A percentile compares a stretch with the other conserved stretches of the same genome.
phyloP scores from a whole-genome alignment of 64 coral and sea anemone genomes.

The Hydrozoanthus tunicans region DNA sequence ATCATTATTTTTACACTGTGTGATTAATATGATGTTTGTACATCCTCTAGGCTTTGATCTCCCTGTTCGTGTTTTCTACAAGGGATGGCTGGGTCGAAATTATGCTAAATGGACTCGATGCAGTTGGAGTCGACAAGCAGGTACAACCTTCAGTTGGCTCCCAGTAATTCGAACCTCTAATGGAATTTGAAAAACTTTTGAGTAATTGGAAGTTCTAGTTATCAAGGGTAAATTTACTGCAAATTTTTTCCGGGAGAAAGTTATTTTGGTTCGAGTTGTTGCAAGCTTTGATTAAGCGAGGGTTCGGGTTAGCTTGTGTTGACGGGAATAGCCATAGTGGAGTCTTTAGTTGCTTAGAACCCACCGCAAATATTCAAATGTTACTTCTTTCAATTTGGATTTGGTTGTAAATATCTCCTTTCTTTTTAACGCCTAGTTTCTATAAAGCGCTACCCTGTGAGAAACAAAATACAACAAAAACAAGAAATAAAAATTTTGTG shows the following conservation, averaged over 20 bases:
- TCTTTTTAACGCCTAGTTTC: neutral
- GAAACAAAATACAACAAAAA: no score
- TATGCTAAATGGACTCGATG: constrained; percentile 96
- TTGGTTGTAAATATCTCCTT: no score
- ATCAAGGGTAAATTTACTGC: neutral
- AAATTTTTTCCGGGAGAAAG: neutral
- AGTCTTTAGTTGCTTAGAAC: neutral
- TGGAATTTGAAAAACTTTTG: neutral
- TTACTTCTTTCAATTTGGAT: no score
- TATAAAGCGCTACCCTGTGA: neutral
- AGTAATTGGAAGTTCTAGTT: neutral
- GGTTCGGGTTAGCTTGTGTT: no score
- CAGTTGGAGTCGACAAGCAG: constrained; percentile 92
- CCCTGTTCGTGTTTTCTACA: constrained; percentile 90
- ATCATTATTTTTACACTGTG: no score
- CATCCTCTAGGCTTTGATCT: constrained; percentile 74
- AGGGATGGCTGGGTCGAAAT: constrained; percentile 96
- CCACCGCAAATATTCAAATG: no score
- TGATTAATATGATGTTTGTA: neutral
- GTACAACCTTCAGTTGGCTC: neutral
- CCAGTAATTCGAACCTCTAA: neutral
- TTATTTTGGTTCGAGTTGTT: no score
- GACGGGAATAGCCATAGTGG: no score
- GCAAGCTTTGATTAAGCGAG: no score
- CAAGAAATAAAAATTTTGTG: no score